Evolutionary conservation across 2,888 invertebrate genomes (phyloP).

Genomic region (Aporophyla nigra): DNA sequence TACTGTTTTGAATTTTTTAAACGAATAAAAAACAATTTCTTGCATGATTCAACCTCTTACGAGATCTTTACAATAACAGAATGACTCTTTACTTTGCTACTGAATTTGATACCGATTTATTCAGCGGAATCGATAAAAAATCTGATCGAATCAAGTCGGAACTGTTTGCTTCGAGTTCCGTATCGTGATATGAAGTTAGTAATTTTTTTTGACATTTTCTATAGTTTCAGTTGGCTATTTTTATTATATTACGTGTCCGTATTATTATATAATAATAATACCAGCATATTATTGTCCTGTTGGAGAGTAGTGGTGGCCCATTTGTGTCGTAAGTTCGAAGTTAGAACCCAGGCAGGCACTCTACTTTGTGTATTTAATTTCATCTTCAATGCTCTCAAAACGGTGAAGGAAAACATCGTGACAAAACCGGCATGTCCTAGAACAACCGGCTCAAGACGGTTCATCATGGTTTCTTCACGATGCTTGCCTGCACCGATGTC

Average conservation of each 20-base stretch:
- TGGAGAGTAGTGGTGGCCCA: no score
- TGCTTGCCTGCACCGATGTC: no score
- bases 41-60: slow-evolving; percentile 33
- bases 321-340: no score
- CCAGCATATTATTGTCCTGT: no score
- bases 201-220: neutral
- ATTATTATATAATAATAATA: neutral
- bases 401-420: no score
- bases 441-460: no score
- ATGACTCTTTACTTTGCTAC: slow-evolving; percentile 43
- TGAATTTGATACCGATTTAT: slow-evolving; percentile 18
- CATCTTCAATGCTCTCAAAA: no score
- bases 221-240: neutral
- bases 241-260: neutral
- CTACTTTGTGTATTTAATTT: no score
- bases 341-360: no score
- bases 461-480: no score
- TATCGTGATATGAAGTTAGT: neutral
- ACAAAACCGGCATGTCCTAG: no score
- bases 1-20: neutral
- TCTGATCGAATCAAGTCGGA: neutral
- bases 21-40: slow-evolving; percentile 8
- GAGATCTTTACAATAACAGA: slow-evolving; percentile 32
- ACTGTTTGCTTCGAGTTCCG: slow-evolving; percentile 2
- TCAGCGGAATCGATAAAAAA: slow-evolving; percentile 19